Base-by-base conservation (phyloP, 1,140 invertebrate genomes). In the Drusus annulatus region DNA sequence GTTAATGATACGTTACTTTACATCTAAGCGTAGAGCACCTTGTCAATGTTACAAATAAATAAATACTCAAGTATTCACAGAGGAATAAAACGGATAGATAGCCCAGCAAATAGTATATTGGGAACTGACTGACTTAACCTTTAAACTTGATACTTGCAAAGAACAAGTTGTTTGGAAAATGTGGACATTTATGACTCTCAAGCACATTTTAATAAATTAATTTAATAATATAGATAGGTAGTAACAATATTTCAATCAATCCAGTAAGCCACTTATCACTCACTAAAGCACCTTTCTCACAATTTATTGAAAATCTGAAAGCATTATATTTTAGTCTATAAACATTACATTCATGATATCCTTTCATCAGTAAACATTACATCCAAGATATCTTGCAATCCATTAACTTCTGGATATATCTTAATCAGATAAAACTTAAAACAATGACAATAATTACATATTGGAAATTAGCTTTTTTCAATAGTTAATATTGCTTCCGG, bases 21-120 rank as follows among this genome's bases (percentile, higher is more conserved):
- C 17, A 58, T 21, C 54, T 58, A 58, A 58, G 54, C 54, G 21
- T 19, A 58, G 54, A 58, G 54, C 54, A 58, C 54, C 54, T 58
- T 17, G 21, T 58, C 13, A 58, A 58, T 21, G 54, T 58, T 58
- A 58, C n/a, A 19, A 58, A 58, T 19, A 58, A 58, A 58, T 19
- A 4, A 56, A 56, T 16, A 56, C 21, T n/a, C n/a, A 58, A 58
- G 21, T 58, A 58, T 58, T 58, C 21, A 58, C 54, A 58, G 17
- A 6, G n/a, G n/a, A n/a, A n/a, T n/a, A n/a, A n/a, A n/a, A n/a
- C n/a, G n/a, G n/a, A n/a, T n/a, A n/a, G n/a, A n/a, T n/a, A n/a
- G n/a, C n/a, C n/a, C n/a, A n/a, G n/a, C 16, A n/a, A 19, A n/a
- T 19, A 0, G 16, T 16, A 19, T 7, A 56, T 6, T 7, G 52